Percentiles rank a stretch among this genome's conserved stretches.
Evolutionary conservation across 2,888 invertebrate genomes (phyloP).

Genomic region (Drosophila mimetica): DNA sequence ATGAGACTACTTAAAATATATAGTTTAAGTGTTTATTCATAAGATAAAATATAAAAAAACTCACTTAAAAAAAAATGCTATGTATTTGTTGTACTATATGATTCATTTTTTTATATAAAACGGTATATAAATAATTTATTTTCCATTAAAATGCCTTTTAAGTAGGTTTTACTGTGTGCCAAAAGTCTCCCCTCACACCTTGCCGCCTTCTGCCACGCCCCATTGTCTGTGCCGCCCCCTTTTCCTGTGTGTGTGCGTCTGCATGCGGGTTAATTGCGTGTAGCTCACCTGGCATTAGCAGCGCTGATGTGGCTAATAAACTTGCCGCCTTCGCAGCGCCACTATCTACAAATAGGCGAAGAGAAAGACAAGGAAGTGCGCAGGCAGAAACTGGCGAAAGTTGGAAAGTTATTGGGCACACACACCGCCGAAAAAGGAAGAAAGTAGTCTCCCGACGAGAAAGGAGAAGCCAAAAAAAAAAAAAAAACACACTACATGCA

Average conservation of each 20-base stretch:
- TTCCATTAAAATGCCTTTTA: too few species aligned
- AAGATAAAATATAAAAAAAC: too few species aligned
- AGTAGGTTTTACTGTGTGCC: background rate
- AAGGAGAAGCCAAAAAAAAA: too few species aligned
- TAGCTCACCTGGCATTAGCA: slow-evolving; percentile 55
- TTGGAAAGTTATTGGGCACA: slow-evolving; percentile 10
- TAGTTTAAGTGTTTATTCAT: too few species aligned
- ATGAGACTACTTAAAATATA: too few species aligned
- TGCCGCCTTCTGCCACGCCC: background rate
- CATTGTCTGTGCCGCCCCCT: background rate
- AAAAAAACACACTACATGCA: too few species aligned
- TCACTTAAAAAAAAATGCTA: too few species aligned
- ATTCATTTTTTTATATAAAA: too few species aligned
- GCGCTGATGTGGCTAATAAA: slow-evolving; percentile 52
- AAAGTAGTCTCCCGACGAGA: too few species aligned
- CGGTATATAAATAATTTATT: too few species aligned
- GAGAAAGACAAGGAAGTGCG: background rate
- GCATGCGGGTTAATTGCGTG: slow-evolving; percentile 45
- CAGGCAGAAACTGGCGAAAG: slow-evolving; percentile 5
- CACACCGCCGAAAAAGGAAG: background rate
- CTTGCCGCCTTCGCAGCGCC: slow-evolving; percentile 20
- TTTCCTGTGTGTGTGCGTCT: background rate
- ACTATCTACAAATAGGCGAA: slow-evolving; percentile 2
- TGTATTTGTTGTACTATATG: too few species aligned
- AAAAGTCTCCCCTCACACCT: background rate